These are phyloP conservation scores for Margarornis squamiger DNA, from an alignment of 2,797 vertebrate species.

Conservation along the genomic window DNA sequence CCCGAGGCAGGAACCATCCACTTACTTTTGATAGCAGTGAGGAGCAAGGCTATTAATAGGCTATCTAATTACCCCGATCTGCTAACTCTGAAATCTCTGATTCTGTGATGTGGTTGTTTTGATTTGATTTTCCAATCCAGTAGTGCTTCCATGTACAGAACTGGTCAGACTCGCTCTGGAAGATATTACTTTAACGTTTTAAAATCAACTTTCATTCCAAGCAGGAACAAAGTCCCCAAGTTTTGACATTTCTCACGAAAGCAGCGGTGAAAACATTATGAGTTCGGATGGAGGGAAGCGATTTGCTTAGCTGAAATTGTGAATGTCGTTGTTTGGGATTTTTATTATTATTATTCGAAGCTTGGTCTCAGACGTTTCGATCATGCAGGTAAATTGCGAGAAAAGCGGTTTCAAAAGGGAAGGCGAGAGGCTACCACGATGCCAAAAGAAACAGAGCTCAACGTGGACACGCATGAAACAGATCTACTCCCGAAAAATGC, in stretches of 20 bases:
- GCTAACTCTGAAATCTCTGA: background rate
- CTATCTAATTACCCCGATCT: background rate
- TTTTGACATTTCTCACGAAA: background rate
- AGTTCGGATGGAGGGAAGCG: background rate
- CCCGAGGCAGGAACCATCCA: background rate
- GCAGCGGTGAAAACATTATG: background rate
- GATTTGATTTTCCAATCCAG: constrained; percentile 10
- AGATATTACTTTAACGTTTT: background rate
- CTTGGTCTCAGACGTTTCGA: background rate
- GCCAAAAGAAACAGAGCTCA: background rate
- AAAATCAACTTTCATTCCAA: background rate
- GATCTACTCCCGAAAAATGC: background rate
- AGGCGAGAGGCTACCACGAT: background rate
- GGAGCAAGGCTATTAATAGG: constrained; percentile 16
- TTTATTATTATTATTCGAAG: background rate
- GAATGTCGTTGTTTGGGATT: background rate
- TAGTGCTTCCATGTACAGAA: background rate
- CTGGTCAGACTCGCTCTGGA: constrained; percentile 38
- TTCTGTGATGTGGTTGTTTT: constrained; percentile 59
- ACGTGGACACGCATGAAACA: background rate
- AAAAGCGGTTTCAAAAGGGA: background rate
- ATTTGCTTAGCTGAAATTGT: background rate
- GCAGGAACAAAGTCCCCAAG: background rate
- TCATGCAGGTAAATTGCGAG: background rate
- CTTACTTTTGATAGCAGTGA: background rate